Conservation (phyloP, 2,888 invertebrate species). For the Pseudococcus viburni region DNA sequence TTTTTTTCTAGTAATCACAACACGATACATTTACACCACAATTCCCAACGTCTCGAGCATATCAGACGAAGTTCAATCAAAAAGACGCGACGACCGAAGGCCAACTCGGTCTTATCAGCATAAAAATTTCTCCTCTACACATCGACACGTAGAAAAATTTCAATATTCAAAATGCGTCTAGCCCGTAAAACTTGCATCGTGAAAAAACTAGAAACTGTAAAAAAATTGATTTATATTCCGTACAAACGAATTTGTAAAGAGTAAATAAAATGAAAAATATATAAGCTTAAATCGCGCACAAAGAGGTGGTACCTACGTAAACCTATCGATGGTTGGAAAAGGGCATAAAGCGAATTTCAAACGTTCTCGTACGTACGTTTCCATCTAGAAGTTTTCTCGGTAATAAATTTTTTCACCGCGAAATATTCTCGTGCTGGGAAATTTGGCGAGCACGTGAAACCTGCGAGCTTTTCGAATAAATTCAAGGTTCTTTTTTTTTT, state of each 20-base stretch:
- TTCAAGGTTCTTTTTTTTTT: not conserved
- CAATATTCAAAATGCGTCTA: constrained; percentile 16
- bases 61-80: no score
- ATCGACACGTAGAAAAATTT: not conserved
- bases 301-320: not conserved
- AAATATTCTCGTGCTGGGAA: not conserved
- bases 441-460: not conserved
- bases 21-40: no score
- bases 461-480: constrained; percentile 15
- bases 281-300: constrained; percentile 28
- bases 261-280: constrained; percentile 36
- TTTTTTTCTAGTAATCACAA: no score
- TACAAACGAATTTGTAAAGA: constrained; percentile 31
- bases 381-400: not conserved
- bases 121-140: no score
- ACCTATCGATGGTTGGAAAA: not conserved
- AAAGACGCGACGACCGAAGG: no score
- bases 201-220: not conserved
- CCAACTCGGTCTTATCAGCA: no score
- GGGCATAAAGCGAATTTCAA: not conserved
- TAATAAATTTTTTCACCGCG: not conserved
- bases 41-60: no score
- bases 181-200: not conserved
- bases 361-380: not conserved
- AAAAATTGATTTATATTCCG: constrained; percentile 31